phyloP scores from a whole-genome alignment of 2,797 vertebrate species.

The Limnodromus scolopaceus region DNA sequence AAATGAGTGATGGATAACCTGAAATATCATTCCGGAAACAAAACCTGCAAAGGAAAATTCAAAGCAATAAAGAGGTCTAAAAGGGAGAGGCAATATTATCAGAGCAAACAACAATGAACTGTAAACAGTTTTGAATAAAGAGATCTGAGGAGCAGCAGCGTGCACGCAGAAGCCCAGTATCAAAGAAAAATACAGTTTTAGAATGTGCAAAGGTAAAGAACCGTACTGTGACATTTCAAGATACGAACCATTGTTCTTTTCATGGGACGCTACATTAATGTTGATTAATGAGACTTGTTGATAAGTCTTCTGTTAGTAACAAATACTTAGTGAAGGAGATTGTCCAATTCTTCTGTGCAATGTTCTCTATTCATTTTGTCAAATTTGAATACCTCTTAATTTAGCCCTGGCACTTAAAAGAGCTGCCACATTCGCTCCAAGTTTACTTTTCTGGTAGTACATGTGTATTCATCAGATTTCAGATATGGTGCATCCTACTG shows the following conservation, averaged over 20 bases:
- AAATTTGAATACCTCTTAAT: neutral
- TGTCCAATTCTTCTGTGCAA: neutral
- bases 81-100: neutral
- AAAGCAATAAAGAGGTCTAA: neutral
- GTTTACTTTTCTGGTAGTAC: neutral
- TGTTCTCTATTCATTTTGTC: neutral
- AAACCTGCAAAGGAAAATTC: neutral
- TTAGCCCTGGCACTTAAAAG: neutral
- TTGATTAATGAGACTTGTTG: neutral
- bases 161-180: neutral
- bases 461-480: neutral
- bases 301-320: neutral
- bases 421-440: neutral
- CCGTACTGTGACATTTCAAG: neutral
- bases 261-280: neutral
- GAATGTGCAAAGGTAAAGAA: neutral
- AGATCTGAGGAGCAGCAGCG: neutral
- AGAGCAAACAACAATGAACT: neutral
- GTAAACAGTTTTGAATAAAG: slow-evolving; percentile 34
- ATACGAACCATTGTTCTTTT: neutral
- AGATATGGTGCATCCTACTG: neutral
- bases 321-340: neutral
- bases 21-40: slow-evolving; percentile 17
- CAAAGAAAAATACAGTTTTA: neutral
- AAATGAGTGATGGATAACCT: slow-evolving; percentile 9